These are phyloP conservation scores for Ligdia adustata DNA, from an alignment of 2,888 invertebrate genomes.

Conservation along the genomic window DNA sequence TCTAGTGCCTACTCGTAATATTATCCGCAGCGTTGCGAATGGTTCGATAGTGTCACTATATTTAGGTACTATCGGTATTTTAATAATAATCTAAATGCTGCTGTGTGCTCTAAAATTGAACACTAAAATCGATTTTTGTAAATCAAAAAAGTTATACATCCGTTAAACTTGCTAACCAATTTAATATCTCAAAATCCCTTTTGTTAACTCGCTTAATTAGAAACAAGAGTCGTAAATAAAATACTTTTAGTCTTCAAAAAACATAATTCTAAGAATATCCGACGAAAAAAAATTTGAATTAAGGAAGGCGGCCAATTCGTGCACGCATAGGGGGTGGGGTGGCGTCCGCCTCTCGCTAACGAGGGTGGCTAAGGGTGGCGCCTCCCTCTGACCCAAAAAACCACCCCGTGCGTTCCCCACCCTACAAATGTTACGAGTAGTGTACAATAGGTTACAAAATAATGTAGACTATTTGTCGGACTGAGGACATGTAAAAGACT, in stretches of 20 bases:
- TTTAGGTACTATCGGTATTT: no score
- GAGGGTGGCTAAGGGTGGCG: slow-evolving; percentile 46
- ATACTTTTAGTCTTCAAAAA: slow-evolving; percentile 26
- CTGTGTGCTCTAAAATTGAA: no score
- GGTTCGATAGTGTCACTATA: no score
- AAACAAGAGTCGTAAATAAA: slow-evolving; percentile 11
- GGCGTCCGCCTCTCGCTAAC: slow-evolving; percentile 30
- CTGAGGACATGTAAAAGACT: no score
- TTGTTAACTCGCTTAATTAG: slow-evolving; percentile 10
- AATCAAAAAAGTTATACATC: no score
- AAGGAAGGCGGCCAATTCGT: slow-evolving; percentile 44
- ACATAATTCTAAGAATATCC: slow-evolving; percentile 35
- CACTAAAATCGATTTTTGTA: no score
- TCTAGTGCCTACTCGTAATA: no score
- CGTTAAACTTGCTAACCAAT: no score
- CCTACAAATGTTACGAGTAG: slow-evolving; percentile 31
- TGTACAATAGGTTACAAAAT: slow-evolving; percentile 41
- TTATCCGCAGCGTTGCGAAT: no score
- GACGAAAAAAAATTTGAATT: slow-evolving; percentile 35
- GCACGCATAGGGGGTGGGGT: slow-evolving; percentile 48
- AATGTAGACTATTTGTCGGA: no score
- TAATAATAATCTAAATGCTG: no score
- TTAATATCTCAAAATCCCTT: no score
- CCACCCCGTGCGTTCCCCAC: slow-evolving; percentile 56
- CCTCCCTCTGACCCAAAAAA: slow-evolving; percentile 63